Conservation (phyloP, 2,113 vertebrate species). For the Nothoprocta perdicaria region DNA sequence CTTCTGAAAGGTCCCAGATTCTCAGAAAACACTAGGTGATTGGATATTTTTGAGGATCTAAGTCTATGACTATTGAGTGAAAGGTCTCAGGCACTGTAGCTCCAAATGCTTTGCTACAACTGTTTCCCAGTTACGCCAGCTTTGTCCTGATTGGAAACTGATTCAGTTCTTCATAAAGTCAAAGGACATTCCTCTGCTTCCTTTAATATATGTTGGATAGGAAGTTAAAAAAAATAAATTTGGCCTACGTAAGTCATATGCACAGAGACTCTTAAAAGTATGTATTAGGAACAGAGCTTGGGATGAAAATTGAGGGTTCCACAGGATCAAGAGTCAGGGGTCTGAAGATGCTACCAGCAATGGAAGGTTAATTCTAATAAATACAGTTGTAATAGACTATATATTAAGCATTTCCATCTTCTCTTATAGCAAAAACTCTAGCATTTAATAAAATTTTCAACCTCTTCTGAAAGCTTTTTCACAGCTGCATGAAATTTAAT, state of each 20-base stretch:
- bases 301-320: neutral
- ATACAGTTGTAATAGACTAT: neutral
- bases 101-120: neutral
- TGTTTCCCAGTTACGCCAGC: neutral
- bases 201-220: neutral
- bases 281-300: neutral
- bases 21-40: neutral
- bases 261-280: neutral
- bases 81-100: neutral
- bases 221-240: neutral
- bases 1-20: neutral
- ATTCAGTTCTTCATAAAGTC: neutral
- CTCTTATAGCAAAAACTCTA: neutral
- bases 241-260: neutral
- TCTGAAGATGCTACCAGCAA: neutral
- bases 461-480: slow-evolving; percentile 3
- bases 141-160: neutral
- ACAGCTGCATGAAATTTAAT: slow-evolving; percentile 7
- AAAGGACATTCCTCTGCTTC: neutral
- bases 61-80: neutral
- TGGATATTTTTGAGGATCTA: neutral
- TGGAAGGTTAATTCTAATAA: neutral
- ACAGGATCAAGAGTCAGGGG: neutral
- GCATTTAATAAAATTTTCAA: neutral
- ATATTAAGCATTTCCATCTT: neutral